phyloP scores from a whole-genome alignment of 2,888 invertebrate genomes.

The Lamellibrachia columna region DNA sequence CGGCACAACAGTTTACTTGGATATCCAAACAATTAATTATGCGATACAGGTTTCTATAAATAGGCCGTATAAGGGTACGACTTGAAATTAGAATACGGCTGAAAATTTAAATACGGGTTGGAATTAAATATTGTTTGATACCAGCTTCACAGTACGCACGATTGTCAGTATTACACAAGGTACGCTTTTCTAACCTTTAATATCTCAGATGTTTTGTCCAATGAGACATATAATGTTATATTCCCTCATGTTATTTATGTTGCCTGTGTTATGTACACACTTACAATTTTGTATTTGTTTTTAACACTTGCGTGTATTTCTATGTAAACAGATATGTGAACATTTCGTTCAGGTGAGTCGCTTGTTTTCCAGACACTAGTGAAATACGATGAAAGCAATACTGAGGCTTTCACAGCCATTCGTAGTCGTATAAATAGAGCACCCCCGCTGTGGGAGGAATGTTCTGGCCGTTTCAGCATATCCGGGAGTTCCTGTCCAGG shows the following conservation, averaged over 20 bases:
- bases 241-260: too few species aligned
- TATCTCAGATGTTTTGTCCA: too few species aligned
- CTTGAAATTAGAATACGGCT: not conserved
- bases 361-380: not conserved
- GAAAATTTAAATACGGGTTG: not conserved
- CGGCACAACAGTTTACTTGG: not conserved
- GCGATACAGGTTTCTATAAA: not conserved
- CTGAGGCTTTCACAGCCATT: not conserved
- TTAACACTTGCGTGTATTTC: too few species aligned
- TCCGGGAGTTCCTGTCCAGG: not conserved
- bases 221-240: too few species aligned
- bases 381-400: not conserved
- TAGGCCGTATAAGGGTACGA: not conserved
- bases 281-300: too few species aligned
- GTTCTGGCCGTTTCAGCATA: not conserved
- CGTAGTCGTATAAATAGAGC: not conserved
- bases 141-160: not conserved
- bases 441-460: not conserved
- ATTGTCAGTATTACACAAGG: not conserved
- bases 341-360: not conserved
- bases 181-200: too few species aligned
- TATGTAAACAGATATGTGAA: not conserved
- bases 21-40: not conserved
- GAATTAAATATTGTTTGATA: not conserved
- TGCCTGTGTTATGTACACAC: too few species aligned